phyloP scores from a whole-genome alignment of 2,113 vertebrate genomes.

The Telmatochromis bifrenatus region DNA sequence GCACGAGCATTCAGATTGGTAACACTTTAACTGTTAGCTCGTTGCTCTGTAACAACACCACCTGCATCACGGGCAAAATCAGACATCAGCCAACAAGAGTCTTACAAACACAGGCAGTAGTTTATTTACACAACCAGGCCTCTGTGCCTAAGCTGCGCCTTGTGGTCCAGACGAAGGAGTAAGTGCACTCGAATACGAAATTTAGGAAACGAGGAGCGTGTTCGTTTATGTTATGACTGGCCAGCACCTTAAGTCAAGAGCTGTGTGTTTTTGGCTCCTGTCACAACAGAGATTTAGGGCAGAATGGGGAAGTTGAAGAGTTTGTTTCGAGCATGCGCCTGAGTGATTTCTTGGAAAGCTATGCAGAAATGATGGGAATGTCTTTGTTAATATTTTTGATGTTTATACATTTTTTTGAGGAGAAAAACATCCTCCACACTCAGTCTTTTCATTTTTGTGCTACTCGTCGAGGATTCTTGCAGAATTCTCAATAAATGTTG shows the following conservation, averaged over 20 bases:
- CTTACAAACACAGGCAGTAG: background rate
- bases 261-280: constrained; percentile 18
- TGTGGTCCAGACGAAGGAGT: background rate
- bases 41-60: background rate
- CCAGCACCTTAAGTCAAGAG: constrained; percentile 23
- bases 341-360: background rate
- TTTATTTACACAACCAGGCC: background rate
- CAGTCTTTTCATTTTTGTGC: background rate
- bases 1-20: background rate
- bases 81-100: background rate
- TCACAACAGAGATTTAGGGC: constrained; percentile 14
- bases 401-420: background rate
- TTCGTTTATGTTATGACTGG: constrained; percentile 45
- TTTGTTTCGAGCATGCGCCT: background rate
- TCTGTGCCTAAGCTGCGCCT: background rate
- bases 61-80: background rate
- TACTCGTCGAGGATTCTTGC: background rate
- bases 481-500: background rate
- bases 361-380: background rate
- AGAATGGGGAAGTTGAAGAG: background rate
- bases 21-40: background rate
- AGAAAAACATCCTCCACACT: background rate
- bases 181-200: constrained; percentile 17
- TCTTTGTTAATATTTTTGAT: background rate
- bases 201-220: constrained; percentile 21